Conservation (phyloP, 2,888 invertebrate species). For the Caenorhabditis sp. region DNA sequence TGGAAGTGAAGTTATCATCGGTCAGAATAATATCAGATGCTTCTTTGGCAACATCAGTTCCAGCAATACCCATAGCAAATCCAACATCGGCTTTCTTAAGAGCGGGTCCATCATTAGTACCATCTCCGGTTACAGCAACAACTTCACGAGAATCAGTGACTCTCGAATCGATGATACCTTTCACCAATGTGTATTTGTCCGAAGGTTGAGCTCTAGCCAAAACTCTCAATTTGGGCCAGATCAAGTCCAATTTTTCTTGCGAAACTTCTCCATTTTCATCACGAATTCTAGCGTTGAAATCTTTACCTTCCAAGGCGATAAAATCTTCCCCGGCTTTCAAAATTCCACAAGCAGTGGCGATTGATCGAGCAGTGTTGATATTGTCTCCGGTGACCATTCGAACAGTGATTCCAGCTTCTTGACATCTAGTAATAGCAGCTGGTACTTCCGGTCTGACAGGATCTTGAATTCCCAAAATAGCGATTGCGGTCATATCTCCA, state of each 20-base stretch:
- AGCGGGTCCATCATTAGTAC: constrained; percentile 75
- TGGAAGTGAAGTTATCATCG: constrained; percentile 75
- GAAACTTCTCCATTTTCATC: constrained; percentile 66
- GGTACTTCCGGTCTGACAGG: constrained; percentile 75
- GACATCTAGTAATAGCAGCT: constrained; percentile 74
- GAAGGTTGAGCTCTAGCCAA: constrained; percentile 76
- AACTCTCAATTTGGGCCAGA: constrained; percentile 74
- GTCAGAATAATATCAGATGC: constrained; percentile 81
- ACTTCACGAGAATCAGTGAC: constrained; percentile 71
- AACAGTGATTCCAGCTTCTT: constrained; percentile 89
- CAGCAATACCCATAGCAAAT: constrained; percentile 86
- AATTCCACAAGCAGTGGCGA: constrained; percentile 96
- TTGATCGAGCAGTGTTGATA: constrained; percentile 90
- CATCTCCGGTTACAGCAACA: constrained; percentile 76
- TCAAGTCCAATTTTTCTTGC: constrained; percentile 68
- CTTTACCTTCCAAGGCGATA: constrained; percentile 94
- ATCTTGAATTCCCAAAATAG: constrained; percentile 75
- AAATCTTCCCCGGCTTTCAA: constrained; percentile 91
- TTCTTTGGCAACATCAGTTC: constrained; percentile 99
- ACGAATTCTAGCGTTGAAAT: constrained; percentile 82
- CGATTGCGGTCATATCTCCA: constrained; percentile 73
- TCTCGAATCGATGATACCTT: constrained; percentile 75
- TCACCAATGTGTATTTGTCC: constrained; percentile 75
- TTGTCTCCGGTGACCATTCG: constrained; percentile 73
- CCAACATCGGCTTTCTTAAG: constrained; percentile 76